Base-by-base conservation (phyloP, 2,797 vertebrate species). In the Smutsia temminckii region DNA sequence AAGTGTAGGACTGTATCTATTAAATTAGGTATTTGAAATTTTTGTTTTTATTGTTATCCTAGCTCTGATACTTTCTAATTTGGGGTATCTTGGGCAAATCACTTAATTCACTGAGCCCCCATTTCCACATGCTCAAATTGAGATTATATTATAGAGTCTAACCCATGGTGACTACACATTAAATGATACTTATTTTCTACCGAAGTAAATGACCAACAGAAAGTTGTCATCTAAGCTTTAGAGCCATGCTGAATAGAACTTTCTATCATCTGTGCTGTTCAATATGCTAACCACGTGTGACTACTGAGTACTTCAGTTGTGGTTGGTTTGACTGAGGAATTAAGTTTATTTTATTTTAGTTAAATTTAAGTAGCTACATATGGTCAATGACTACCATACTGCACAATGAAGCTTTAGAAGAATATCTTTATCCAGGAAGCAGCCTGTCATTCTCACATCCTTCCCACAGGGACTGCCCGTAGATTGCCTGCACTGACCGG, bases 1-100 rank as follows among this genome's bases (percentile, higher is more conserved):
- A 0, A 55, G 17, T 61, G 8, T 20, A 88, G 64, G 40, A 29
- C 8, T 40, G 49, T 49, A 64, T 13, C 25, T 75, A 51, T 34
- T 34, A 68, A 79, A 57, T 55, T 13, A 66, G 11, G 29, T 27
- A 89, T 57, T 83, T 91, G 32, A 40, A 40, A 40, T 40, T 40
- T 40, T 40, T 46, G 42, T 46, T 57, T 59, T 71, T 59, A 40
- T 75, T 72, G 63, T 71, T 71, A 92, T 77, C 37, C 11, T 8
- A 29, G 51, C 29, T 85, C 42, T 91, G n/a, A 34, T 93, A 59
- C n/a, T 78, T 85, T 78, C 64, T 77, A 80, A 68, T 66, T 93
- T 66, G 27, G 53, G 59, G 17, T 46, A 64, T 3, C 23, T 37
- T 57, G 27, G 32, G 11, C 1, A 91, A 77, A 74, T 81, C 75